phyloP scores from a whole-genome alignment of 2,888 invertebrate genomes.

The Latheticus oryzae region DNA sequence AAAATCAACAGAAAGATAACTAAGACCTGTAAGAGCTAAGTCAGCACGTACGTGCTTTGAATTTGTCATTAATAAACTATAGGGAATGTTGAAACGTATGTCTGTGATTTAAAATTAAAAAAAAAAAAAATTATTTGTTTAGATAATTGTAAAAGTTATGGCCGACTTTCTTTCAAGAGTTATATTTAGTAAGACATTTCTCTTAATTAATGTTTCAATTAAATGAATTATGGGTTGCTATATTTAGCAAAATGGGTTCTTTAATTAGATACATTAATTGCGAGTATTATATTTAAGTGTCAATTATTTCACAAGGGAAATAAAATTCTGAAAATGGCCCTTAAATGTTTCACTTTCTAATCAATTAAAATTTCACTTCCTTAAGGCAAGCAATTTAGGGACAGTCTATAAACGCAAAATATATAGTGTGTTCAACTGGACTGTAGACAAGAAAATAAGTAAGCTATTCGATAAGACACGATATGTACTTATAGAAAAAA shows the following conservation, averaged over 20 bases:
- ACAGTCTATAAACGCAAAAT: too few species aligned
- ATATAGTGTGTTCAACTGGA: too few species aligned
- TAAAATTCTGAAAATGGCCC: slow-evolving; percentile 11
- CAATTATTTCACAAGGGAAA: slow-evolving; percentile 15
- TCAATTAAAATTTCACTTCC: slow-evolving; percentile 1
- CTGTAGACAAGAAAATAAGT: too few species aligned
- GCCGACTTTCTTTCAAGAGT: slow-evolving; percentile 24
- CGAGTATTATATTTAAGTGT: slow-evolving; percentile 31
- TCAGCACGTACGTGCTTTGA: slow-evolving; percentile 44
- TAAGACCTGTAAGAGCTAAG: slow-evolving; percentile 48
- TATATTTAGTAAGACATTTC: slow-evolving; percentile 39
- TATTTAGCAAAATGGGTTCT: slow-evolving; percentile 42
- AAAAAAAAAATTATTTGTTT: too few species aligned
- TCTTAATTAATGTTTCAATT: slow-evolving; percentile 41
- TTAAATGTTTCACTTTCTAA: slow-evolving; percentile 4
- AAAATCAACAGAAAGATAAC: slow-evolving; percentile 60
- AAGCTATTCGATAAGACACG: too few species aligned
- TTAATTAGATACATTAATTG: slow-evolving; percentile 40
- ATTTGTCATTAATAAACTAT: slow-evolving; percentile 46
- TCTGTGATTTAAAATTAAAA: too few species aligned
- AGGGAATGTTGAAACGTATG: slow-evolving; percentile 45
- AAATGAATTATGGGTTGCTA: slow-evolving; percentile 38
- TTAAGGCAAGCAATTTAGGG: too few species aligned
- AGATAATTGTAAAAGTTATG: too few species aligned
- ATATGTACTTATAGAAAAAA: too few species aligned